These are phyloP conservation scores for Nannoperca australis DNA, from an alignment of 2,797 vertebrate species.

Conservation along the genomic window DNA sequence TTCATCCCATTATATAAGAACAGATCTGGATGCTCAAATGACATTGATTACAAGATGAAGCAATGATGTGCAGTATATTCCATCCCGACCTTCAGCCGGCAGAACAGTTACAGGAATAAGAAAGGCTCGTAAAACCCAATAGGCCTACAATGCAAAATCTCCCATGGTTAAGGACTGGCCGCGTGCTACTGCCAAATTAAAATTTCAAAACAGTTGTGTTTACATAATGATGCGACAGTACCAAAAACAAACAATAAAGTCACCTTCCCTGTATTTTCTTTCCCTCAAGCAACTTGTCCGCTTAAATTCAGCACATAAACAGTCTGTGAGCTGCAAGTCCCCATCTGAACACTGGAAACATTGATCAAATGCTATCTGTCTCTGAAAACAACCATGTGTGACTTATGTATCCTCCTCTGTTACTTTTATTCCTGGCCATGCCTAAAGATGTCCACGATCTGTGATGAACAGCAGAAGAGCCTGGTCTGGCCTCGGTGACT, in stretches of 20 bases:
- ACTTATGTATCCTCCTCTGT: slow-evolving; percentile 27
- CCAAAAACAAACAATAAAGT: slow-evolving; percentile 24
- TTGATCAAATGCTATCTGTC: slow-evolving; percentile 11
- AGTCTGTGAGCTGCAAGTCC: not conserved
- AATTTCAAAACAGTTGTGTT: slow-evolving; percentile 45
- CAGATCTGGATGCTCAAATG: slow-evolving; percentile 40
- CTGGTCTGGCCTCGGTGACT: slow-evolving; percentile 38
- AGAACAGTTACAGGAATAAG: slow-evolving; percentile 38
- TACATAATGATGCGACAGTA: slow-evolving; percentile 12
- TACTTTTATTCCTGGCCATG: slow-evolving; percentile 25
- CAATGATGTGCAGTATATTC: slow-evolving; percentile 38
- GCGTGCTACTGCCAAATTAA: slow-evolving; percentile 44
- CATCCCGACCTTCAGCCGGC: slow-evolving; percentile 22
- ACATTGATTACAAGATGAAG: slow-evolving; percentile 39
- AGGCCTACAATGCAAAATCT: slow-evolving; percentile 46
- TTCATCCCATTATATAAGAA: slow-evolving; percentile 45
- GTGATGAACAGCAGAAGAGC: slow-evolving; percentile 54
- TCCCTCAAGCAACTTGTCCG: not conserved
- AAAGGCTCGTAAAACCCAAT: slow-evolving; percentile 30
- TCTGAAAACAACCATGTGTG: not conserved
- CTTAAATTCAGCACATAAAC: slow-evolving; percentile 4
- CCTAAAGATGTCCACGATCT: slow-evolving; percentile 41
- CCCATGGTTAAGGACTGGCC: slow-evolving; percentile 46
- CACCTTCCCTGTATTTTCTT: not conserved
- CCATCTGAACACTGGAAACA: slow-evolving; percentile 27